phyloP scores from a whole-genome alignment of 2,113 vertebrate species.

The Mesoclemmys tuberculata region DNA sequence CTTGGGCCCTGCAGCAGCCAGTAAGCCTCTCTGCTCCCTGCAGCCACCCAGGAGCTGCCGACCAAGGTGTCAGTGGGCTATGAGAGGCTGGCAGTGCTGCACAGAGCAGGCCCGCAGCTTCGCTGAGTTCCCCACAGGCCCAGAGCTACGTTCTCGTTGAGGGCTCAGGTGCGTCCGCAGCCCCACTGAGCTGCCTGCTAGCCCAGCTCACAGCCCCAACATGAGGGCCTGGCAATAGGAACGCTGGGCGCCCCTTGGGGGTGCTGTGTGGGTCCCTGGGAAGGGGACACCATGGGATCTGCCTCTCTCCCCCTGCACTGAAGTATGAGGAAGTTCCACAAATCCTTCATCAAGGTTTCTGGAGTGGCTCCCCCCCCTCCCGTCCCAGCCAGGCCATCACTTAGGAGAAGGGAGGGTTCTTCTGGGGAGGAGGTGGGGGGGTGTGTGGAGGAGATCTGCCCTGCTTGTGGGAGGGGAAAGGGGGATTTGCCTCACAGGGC shows the following conservation, averaged over 20 bases:
- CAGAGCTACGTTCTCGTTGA: constrained; percentile 80
- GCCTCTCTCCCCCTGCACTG: too few relatives aligned
- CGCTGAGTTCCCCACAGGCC: constrained; percentile 71
- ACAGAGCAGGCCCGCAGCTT: constrained; percentile 78
- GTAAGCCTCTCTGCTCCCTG: too few relatives aligned
- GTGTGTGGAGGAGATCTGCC: neutral
- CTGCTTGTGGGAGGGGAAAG: too few relatives aligned
- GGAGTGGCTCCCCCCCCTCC: too few relatives aligned
- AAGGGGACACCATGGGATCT: neutral
- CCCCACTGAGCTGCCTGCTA: too few relatives aligned
- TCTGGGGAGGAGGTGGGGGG: too few relatives aligned
- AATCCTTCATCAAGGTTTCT: neutral
- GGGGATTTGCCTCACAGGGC: too few relatives aligned
- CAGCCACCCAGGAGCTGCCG: constrained; percentile 84
- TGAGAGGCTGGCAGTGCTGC: constrained; percentile 81
- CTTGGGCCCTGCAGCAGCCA: neutral
- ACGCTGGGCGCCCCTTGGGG: neutral
- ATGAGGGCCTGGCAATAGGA: too few relatives aligned
- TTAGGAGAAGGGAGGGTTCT: too few relatives aligned
- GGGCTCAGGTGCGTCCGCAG: constrained; percentile 72
- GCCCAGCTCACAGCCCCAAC: too few relatives aligned
- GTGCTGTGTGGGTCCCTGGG: neutral
- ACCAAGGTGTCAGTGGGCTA: constrained; percentile 80
- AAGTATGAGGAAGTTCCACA: too few relatives aligned
- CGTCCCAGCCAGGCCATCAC: neutral